Evolutionary conservation across 1,140 invertebrate species (phyloP), one percentile per base, ranked within the genome.

Genomic region (Zaprionus ghesquierei): DNA sequence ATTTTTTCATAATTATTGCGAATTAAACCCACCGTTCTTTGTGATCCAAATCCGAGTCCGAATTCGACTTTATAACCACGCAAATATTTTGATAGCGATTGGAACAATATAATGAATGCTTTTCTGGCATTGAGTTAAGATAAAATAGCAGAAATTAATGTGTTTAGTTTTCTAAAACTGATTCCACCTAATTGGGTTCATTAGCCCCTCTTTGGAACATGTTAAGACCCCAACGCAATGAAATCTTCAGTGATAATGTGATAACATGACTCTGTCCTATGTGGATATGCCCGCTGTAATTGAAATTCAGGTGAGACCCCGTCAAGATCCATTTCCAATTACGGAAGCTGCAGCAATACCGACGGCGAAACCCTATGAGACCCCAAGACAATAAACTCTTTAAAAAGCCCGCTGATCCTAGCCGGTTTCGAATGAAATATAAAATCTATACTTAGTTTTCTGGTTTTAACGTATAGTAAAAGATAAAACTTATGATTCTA

Each of bases 201-300:
- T 10, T 38, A 29, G 35, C 12, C 18, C 15, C 5, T 44, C 29
- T 50, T 6, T 25, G 5, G 13, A 31, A 25, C 31, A 18, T 27
- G 10, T n/a, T n/a, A 3, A 49, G 2, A 33, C n/a, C 4, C 10
- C 8, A 9, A 12, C 18, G 10, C 35, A 5, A 41, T 49, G 27
- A 31, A 55, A 8, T n/a, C 15, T 29, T 35, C 9, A n/a, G 27
- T 41, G 15, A 46, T 27, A 81, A 66, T 59, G 81, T 89, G 81
- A 89, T 81, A 92, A 89, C 89, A 92, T 93, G 93, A 94, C 93
- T 90, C 92, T 94, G 93, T 93, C 94, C 89, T 94, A 94, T 93
- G 93, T 94, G 89, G 94, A 94, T 86, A 93, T 94, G 89, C 93
- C 94, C 74, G 94, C 93, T 86, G 94, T 94, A 84, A 94, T 94